phyloP scores from a whole-genome alignment of 92 coral and sea anemone species.

The Parazoanthus swiftii region DNA sequence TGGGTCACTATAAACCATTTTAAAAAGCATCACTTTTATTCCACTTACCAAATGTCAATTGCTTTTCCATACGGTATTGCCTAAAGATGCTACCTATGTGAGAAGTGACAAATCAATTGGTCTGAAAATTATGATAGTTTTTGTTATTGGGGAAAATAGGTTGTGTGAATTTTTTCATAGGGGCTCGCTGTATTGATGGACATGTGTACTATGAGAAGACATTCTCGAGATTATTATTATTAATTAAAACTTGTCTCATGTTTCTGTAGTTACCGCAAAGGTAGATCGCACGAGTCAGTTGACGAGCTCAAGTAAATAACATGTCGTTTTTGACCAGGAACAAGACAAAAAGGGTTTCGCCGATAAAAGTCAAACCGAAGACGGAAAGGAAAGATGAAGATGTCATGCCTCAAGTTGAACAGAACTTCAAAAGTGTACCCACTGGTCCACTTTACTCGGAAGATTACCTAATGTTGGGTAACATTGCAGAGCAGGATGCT shows the following conservation, averaged over 20 bases:
- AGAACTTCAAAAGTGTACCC: not conserved
- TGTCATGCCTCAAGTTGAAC: not conserved
- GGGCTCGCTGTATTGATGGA: not conserved
- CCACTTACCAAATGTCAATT: not conserved
- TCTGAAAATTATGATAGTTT: no score
- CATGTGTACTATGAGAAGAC: not conserved
- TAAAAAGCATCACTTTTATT: not conserved
- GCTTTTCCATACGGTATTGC: not conserved
- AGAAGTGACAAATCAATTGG: not conserved
- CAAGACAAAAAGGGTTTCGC: slow-evolving; percentile 23
- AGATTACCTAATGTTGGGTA: not conserved
- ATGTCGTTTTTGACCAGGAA: slow-evolving; percentile 9
- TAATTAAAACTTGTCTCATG: not conserved
- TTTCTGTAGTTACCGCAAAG: not conserved
- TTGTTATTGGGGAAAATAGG: not conserved
- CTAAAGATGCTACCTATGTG: not conserved
- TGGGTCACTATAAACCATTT: not conserved
- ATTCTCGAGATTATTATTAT: not conserved
- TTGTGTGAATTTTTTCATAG: not conserved
- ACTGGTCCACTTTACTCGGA: not conserved
- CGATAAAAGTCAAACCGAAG: slow-evolving; percentile 10
- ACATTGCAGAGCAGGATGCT: not conserved
- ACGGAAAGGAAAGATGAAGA: not conserved
- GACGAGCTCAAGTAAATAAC: not conserved
- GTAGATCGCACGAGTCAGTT: not conserved